Conservation (phyloP, 2,113 vertebrate species). For the Beaufortia kweichowensis region DNA sequence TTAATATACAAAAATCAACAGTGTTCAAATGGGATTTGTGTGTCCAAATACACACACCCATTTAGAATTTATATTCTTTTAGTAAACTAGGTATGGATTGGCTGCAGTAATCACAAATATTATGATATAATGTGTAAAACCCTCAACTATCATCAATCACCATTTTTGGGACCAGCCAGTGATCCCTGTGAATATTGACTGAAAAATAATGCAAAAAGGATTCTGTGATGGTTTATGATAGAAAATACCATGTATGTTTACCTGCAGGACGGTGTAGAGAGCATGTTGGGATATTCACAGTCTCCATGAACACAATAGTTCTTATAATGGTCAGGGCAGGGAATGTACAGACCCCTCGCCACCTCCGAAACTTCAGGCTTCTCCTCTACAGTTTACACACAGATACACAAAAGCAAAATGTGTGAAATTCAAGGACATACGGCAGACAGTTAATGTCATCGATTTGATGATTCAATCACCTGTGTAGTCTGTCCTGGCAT, state of each 20-base stretch:
- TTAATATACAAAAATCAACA: not conserved
- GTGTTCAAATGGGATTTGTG: too few species aligned
- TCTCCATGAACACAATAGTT: conserved; percentile 97
- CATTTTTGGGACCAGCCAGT: too few species aligned
- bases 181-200: too few species aligned
- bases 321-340: conserved; percentile 93
- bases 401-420: conserved; percentile 19
- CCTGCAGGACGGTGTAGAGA: conserved; percentile 95
- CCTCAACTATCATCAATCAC: too few species aligned
- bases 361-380: conserved; percentile 86
- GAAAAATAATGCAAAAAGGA: not conserved
- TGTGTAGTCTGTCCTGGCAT: conserved; percentile 87
- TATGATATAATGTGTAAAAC: not conserved
- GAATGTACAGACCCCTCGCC: conserved; percentile 85
- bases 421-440: not conserved
- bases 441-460: too few species aligned
- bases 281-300: conserved; percentile 89
- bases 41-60: not conserved
- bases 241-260: conserved; percentile 62
- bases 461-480: conserved; percentile 68
- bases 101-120: conserved; percentile 12
- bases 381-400: conserved; percentile 68
- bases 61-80: not conserved
- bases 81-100: not conserved
- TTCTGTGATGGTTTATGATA: not conserved